Evolutionary conservation across 2,888 invertebrate species (phyloP).

Genomic region (Petrolisthes cinctipes): DNA sequence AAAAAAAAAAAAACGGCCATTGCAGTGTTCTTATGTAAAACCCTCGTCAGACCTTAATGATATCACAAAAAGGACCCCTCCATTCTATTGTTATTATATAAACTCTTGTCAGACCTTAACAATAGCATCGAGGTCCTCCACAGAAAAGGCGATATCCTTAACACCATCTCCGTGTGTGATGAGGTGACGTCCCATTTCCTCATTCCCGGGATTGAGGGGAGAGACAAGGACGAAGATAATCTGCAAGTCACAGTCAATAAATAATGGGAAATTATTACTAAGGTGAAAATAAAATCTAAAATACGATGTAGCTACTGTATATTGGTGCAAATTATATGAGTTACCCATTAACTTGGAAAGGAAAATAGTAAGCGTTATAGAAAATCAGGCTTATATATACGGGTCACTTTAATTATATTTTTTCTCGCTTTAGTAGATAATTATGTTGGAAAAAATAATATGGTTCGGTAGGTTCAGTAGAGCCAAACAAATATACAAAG

Average conservation of each 20-base stretch:
- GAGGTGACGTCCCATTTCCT: constrained; percentile 83
- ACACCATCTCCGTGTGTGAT: constrained; percentile 95
- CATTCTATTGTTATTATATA: background rate
- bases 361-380: too few relatives aligned
- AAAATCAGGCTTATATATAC: too few relatives aligned
- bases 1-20: too few relatives aligned
- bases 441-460: too few relatives aligned
- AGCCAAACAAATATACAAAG: background rate
- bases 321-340: too few relatives aligned
- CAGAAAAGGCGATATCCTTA: constrained; percentile 94
- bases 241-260: background rate
- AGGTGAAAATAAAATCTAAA: background rate
- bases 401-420: too few relatives aligned
- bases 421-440: too few relatives aligned
- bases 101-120: constrained; percentile 74
- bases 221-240: constrained; percentile 93
- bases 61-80: background rate
- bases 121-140: constrained; percentile 92
- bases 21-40: too few relatives aligned
- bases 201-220: constrained; percentile 85
- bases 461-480: background rate
- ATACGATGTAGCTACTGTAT: background rate
- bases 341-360: too few relatives aligned
- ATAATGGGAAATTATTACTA: too few relatives aligned
- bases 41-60: too few relatives aligned